Base-by-base conservation (phyloP, 2,113 vertebrate species). In the Rhinichthys klamathensis region DNA sequence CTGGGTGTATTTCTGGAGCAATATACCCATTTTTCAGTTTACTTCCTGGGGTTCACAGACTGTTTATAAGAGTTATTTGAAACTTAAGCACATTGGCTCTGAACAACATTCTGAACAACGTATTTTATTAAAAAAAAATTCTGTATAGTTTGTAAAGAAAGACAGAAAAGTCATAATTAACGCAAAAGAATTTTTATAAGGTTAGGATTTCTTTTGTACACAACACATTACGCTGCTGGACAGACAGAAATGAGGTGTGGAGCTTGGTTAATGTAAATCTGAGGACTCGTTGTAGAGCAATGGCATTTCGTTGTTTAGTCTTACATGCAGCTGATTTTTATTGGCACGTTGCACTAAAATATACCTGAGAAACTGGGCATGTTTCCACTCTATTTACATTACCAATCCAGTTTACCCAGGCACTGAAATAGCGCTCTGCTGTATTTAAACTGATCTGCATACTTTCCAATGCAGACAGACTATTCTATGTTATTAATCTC, bases 1-100 rank as follows among this genome's bases (percentile, higher is more conserved):
- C 49, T 89, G 81, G 89, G 85, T 90, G 60, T 81, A 91, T 92
- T 92, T 89, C 93, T 90, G 91, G 89, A 79, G 74, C 72, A 82
- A 27, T 41, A 65, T 46, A 82, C 38, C 23, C 15, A 58, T 83
- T 73, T 84, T 83, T 85, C 83, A 77, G 82, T n/a, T 89, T 85
- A 90, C 89, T 49, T 92, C 86, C 90, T 85, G 83, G 61, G 75
- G 87, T 85, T 85, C 80, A 84, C 74, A 13, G 70, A 63, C 88
- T 77, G 74, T 54, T 76, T 30, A 32, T 74, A 27, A 46, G n/a
- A 74, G 1, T 25, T 16, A 49, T 46, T 74, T 49, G 16, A 76
- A 76, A 76, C 27, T 18, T 16, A 76, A 75, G 44, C 7, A 51
- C 46, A 6, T 54, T 76, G 44, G 46, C 74, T 51, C 74, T 51